A percentile compares a stretch with the other conserved stretches of the same genome.
Evolutionary conservation across 2,113 vertebrate species (phyloP).

Genomic region (Condylura cristata): DNA sequence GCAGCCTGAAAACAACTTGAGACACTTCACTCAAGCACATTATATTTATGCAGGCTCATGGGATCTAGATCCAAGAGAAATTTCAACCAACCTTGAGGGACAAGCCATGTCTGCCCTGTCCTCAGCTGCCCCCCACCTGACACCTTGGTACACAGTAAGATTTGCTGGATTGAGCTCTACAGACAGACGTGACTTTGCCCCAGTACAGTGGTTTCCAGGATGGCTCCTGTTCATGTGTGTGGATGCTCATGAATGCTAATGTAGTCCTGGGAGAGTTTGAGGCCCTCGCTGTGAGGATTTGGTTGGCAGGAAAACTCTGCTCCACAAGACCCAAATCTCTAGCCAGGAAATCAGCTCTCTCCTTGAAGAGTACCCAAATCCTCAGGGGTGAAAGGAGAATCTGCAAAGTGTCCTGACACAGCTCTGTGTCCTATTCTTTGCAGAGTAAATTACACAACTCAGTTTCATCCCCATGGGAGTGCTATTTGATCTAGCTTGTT

Average conservation of each 20-base stretch:
- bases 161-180: neutral
- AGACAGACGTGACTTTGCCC: neutral
- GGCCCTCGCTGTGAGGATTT: neutral
- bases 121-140: neutral
- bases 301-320: neutral
- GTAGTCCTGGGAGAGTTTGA: neutral
- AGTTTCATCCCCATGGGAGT: neutral
- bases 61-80: neutral
- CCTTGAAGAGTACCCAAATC: neutral
- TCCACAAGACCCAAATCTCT: neutral
- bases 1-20: neutral
- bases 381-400: neutral
- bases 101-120: neutral
- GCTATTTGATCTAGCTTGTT: conserved; percentile 31
- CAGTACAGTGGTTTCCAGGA: neutral
- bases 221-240: neutral
- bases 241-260: neutral
- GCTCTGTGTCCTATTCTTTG: neutral
- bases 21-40: neutral
- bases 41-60: neutral
- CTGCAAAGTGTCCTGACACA: neutral
- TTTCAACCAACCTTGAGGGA: neutral
- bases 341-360: neutral
- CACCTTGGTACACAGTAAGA: neutral
- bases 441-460: neutral